Conservation (phyloP, 2,113 vertebrate species). For the Halichoerus grypus region DNA sequence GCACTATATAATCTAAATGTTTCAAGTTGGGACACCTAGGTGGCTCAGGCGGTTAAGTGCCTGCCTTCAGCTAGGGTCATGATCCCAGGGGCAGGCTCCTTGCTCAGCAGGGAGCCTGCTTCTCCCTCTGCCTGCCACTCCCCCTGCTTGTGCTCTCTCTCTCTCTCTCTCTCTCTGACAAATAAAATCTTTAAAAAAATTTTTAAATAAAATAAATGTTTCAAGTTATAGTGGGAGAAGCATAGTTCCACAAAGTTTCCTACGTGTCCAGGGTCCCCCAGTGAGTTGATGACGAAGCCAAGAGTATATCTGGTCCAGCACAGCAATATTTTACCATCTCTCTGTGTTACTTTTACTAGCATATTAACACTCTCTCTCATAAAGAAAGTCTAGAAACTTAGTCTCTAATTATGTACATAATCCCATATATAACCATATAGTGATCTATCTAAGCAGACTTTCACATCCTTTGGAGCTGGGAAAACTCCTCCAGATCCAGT, state of each 20-base stretch:
- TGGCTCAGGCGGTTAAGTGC: too few species aligned
- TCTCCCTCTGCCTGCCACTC: too few species aligned
- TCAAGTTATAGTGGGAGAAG: not conserved
- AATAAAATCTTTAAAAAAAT: too few species aligned
- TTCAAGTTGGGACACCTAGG: not conserved
- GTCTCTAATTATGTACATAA: not conserved
- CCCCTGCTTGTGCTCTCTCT: too few species aligned
- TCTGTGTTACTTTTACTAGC: not conserved
- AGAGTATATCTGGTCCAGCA: not conserved
- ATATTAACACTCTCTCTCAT: not conserved
- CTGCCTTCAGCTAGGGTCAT: too few species aligned
- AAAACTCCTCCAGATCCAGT: not conserved
- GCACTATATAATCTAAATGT: not conserved
- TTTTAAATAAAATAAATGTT: not conserved
- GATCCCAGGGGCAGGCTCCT: too few species aligned
- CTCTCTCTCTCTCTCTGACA: too few species aligned
- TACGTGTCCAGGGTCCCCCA: not conserved
- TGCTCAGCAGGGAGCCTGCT: too few species aligned
- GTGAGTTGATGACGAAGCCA: not conserved
- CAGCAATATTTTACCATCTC: not conserved
- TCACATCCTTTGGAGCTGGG: not conserved
- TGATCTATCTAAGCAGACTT: not conserved
- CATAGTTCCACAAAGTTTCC: not conserved
- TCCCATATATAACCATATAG: not conserved
- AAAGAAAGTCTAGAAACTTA: not conserved